Evolutionary conservation across 2,888 invertebrate genomes (phyloP).

Genomic region (Spodoptera picta): DNA sequence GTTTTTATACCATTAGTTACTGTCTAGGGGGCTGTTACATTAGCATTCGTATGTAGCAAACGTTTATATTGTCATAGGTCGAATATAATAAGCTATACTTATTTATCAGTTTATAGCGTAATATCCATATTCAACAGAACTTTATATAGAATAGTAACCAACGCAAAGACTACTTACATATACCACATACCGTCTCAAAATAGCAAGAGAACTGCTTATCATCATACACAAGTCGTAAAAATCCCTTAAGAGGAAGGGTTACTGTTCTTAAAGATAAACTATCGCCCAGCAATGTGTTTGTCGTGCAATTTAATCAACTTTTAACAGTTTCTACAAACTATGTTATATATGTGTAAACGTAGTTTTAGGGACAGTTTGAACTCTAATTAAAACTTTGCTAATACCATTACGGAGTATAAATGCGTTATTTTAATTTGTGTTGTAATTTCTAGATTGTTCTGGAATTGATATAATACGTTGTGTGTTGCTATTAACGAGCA

Average conservation of each 20-base stretch:
- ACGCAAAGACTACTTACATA: too few species aligned
- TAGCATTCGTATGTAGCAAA: too few species aligned
- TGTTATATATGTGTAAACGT: constrained; percentile 13
- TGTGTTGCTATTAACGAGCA: too few species aligned
- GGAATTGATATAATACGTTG: constrained; percentile 10
- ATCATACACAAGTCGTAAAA: constrained; percentile 35
- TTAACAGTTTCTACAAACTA: constrained; percentile 21
- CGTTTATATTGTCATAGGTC: too few species aligned
- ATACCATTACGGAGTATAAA: constrained; percentile 8
- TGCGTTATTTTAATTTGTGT: constrained; percentile 18
- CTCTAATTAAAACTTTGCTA: constrained; percentile 37
- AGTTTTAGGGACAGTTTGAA: constrained; percentile 27
- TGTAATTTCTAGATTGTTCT: constrained; percentile 8
- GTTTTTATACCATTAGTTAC: too few species aligned
- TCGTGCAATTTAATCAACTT: constrained; percentile 34
- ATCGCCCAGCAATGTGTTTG: constrained; percentile 14
- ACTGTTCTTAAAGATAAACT: constrained; percentile 39
- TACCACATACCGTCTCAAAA: constrained; percentile 3
- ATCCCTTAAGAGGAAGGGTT: constrained; percentile 26
- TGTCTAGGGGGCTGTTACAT: too few species aligned
- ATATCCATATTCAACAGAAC: too few species aligned
- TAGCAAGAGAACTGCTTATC: constrained; percentile 35
- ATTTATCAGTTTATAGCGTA: too few species aligned
- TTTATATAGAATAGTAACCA: too few species aligned
- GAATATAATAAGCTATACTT: too few species aligned